These are phyloP conservation scores for Apostichopus japonicus DNA, from an alignment of 35 echinoderm and acorn worm species.

Conservation along the genomic window DNA sequence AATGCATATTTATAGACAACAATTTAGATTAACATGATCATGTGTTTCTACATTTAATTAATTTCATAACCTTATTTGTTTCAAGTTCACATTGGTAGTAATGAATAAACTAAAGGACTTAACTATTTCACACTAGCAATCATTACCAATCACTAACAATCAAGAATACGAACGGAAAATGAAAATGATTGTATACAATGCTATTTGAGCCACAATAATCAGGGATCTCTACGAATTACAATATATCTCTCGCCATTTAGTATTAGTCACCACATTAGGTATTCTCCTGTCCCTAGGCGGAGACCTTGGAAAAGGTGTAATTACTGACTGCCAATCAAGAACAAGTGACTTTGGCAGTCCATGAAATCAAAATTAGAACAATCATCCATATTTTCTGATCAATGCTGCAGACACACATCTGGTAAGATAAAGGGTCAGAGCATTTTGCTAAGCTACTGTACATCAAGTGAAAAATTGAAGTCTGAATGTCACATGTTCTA, in stretches of 20 bases:
- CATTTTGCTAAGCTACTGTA: no score
- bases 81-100: no score
- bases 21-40: no score
- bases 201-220: background rate
- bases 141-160: background rate
- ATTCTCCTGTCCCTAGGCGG: background rate
- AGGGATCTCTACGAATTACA: background rate
- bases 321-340: background rate
- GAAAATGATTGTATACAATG: background rate
- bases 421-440: no score
- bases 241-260: background rate
- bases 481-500: no score
- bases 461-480: no score
- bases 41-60: no score
- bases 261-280: background rate
- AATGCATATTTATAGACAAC: no score
- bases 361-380: background rate
- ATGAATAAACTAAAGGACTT: no score
- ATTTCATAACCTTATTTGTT: no score
- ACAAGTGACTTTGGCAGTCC: background rate
- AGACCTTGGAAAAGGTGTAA: background rate
- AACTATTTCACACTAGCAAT: background rate
- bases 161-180: background rate
- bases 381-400: no score
- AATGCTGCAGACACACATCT: no score